Evolutionary conservation across 2,113 vertebrate genomes (phyloP).

Genomic region (Thryonomys swinderianus): DNA sequence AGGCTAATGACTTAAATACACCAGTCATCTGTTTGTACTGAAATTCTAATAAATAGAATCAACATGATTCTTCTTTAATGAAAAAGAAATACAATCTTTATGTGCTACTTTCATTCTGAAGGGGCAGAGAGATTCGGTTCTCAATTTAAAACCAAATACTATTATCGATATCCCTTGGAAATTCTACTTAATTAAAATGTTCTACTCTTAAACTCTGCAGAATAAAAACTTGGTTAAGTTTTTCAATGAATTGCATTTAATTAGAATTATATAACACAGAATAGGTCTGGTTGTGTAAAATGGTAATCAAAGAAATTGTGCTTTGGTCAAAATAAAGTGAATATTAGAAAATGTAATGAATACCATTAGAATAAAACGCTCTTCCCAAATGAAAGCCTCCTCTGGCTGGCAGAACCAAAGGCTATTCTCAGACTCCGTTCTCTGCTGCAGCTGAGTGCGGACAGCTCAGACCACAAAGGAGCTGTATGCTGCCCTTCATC

Average conservation of each 20-base stretch:
- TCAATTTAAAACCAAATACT: slow-evolving; percentile 69
- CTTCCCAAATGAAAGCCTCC: not conserved
- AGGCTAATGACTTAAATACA: not conserved
- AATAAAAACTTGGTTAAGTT: slow-evolving; percentile 76
- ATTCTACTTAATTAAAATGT: slow-evolving; percentile 73
- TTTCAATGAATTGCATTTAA: slow-evolving; percentile 78
- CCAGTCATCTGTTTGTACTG: not conserved
- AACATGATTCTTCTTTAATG: not conserved
- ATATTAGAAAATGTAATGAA: slow-evolving; percentile 44
- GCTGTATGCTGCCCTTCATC: rapidly evolving
- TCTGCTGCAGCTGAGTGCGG: rapidly evolving
- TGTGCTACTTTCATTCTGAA: slow-evolving; percentile 24
- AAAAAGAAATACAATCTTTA: slow-evolving; percentile 14
- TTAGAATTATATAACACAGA: slow-evolving; percentile 61
- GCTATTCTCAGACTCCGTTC: rapidly evolving
- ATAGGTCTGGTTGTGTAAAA: not conserved
- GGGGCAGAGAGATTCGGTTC: slow-evolving; percentile 52
- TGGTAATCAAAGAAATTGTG: slow-evolving; percentile 51
- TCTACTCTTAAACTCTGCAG: slow-evolving; percentile 70
- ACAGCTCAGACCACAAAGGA: not conserved
- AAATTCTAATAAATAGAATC: not conserved
- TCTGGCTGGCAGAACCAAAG: not conserved
- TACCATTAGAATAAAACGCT: not conserved
- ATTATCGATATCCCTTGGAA: slow-evolving; percentile 73
- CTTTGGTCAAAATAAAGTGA: slow-evolving; percentile 64